Conservation (phyloP, 2,113 vertebrate species). For the Pluvianellus socialis region DNA sequence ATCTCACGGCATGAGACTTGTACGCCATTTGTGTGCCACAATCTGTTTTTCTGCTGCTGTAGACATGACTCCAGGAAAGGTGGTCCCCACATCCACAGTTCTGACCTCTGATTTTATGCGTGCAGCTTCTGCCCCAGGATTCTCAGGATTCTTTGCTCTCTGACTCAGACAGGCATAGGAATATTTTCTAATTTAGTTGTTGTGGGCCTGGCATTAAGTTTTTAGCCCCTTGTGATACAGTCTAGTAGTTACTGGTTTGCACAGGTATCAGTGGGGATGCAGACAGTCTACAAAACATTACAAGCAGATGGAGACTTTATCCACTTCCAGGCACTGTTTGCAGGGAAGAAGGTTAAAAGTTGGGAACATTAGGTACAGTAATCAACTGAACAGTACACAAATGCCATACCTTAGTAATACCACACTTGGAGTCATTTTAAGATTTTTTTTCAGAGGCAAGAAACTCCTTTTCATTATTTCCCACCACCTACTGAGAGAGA, state of each 20-base stretch:
- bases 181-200: not conserved
- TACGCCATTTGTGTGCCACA: not conserved
- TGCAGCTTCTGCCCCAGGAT: not conserved
- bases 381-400: not conserved
- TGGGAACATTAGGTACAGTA: not conserved
- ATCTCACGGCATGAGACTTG: not conserved
- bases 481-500: not conserved
- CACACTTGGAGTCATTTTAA: not conserved
- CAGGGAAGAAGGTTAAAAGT: not conserved
- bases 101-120: not conserved
- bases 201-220: not conserved
- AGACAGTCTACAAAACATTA: not conserved
- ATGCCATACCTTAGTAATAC: not conserved
- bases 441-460: not conserved
- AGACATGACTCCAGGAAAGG: not conserved
- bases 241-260: not conserved
- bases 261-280: not conserved
- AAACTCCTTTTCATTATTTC: not conserved
- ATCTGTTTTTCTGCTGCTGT: not conserved
- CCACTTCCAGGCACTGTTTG: not conserved
- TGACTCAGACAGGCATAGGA: not conserved
- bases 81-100: not conserved
- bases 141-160: not conserved
- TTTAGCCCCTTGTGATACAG: not conserved
- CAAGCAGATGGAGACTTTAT: not conserved